Conservation (phyloP, 2,113 vertebrate genomes). For the Ramphastos sulfuratus region DNA sequence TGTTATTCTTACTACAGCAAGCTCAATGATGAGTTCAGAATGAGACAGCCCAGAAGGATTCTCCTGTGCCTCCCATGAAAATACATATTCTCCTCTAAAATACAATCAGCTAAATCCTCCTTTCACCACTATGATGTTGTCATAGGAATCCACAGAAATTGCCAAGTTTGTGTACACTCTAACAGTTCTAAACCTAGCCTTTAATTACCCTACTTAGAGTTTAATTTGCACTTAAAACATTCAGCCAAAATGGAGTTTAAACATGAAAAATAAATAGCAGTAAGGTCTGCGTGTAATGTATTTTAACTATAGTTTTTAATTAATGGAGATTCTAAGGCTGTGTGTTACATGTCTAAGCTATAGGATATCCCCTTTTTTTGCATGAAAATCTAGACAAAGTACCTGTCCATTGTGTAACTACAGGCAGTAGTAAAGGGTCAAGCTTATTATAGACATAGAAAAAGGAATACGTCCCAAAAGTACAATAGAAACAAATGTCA, state of each 20-base stretch:
- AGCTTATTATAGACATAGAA: slow-evolving; percentile 1
- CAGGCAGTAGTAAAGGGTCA: background rate
- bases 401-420: background rate
- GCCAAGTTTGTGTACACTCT: background rate
- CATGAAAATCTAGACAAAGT: slow-evolving; percentile 1
- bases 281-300: background rate
- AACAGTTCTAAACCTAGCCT: background rate
- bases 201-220: background rate
- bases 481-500: background rate
- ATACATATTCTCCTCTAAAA: background rate
- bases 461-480: background rate
- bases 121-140: background rate
- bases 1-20: background rate
- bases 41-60: background rate
- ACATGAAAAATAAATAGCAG: background rate
- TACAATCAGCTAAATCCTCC: background rate
- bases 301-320: background rate
- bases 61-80: background rate
- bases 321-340: background rate
- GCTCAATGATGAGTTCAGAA: background rate
- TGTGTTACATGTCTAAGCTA: background rate
- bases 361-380: background rate
- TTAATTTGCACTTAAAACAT: background rate
- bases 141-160: background rate
- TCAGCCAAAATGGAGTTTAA: background rate